These are phyloP conservation scores for Ferdinandea cuprea DNA, from an alignment of 2,888 invertebrate genomes.

Conservation along the genomic window DNA sequence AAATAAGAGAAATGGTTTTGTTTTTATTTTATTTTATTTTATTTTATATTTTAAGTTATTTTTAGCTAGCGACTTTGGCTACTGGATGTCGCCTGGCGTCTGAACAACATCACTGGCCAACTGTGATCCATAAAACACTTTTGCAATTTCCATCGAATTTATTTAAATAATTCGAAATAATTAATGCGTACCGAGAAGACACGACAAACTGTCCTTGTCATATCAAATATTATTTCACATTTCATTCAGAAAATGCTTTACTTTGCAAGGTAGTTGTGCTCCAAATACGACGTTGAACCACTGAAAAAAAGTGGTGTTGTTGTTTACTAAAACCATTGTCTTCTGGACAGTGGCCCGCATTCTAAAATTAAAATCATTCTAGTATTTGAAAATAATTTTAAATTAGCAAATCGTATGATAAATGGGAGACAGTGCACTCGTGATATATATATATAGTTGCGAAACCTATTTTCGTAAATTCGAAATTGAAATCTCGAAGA, in stretches of 20 bases:
- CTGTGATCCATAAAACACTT: conserved; percentile 9
- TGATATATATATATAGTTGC: not conserved
- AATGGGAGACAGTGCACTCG: conserved; percentile 17
- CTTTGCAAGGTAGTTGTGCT: conserved; percentile 27
- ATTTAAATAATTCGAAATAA: conserved; percentile 11
- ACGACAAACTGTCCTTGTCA: conserved; percentile 13
- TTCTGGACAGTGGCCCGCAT: not conserved
- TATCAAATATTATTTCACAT: not conserved
- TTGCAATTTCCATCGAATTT: conserved; percentile 29
- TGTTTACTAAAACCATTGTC: conserved; percentile 1
- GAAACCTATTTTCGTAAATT: conserved; percentile 15
- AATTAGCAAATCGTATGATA: conserved; percentile 19
- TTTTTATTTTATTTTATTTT: conserved; percentile 8
- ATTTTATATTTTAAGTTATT: conserved; percentile 43
- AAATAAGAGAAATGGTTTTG: conserved; percentile 7
- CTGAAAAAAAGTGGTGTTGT: not conserved
- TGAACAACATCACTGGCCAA: conserved; percentile 36
- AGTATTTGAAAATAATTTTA: conserved; percentile 6
- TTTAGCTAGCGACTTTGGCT: too few relatives aligned
- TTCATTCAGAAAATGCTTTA: conserved; percentile 22
- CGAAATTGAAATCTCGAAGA: conserved; percentile 26
- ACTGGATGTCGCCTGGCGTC: conserved; percentile 10
- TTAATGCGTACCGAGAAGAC: conserved; percentile 25
- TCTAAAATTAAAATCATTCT: conserved; percentile 5
- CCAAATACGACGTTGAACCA: conserved; percentile 4